phyloP scores from a whole-genome alignment of 2,888 invertebrate genomes.

The Leistus spinibarbis region DNA sequence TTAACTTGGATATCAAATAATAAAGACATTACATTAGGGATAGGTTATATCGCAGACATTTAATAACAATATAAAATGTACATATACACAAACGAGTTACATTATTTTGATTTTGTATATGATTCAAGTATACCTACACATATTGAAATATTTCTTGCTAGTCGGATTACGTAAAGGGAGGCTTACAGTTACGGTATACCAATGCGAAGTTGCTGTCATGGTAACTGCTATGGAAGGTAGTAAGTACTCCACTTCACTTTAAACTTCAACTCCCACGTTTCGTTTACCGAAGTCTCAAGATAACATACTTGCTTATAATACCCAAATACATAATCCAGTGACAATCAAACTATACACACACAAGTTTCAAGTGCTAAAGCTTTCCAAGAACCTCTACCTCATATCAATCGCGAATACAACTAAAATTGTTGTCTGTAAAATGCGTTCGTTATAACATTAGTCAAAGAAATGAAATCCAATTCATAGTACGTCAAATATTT shows the following conservation, averaged over 20 bases:
- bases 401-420: background rate
- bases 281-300: slow-evolving; percentile 33
- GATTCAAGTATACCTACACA: background rate
- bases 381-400: background rate
- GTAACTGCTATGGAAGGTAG: slow-evolving; percentile 7
- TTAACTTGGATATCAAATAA: background rate
- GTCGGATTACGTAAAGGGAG: background rate
- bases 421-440: background rate
- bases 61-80: background rate
- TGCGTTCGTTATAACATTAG: background rate
- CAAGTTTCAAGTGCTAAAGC: background rate
- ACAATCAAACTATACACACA: background rate
- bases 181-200: background rate
- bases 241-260: background rate
- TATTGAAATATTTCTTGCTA: slow-evolving; percentile 3
- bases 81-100: background rate
- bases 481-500: background rate
- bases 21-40: background rate
- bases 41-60: background rate
- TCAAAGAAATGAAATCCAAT: background rate
- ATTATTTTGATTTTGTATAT: background rate
- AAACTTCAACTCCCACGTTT: slow-evolving; percentile 13
- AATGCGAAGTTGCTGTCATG: slow-evolving; percentile 22
- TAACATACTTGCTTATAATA: slow-evolving; percentile 19
- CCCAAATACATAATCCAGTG: slow-evolving; percentile 22